Evolutionary conservation across 2,797 vertebrate species (phyloP), one percentile per base, ranked within the genome.

Genomic region (Remorina albescens): DNA sequence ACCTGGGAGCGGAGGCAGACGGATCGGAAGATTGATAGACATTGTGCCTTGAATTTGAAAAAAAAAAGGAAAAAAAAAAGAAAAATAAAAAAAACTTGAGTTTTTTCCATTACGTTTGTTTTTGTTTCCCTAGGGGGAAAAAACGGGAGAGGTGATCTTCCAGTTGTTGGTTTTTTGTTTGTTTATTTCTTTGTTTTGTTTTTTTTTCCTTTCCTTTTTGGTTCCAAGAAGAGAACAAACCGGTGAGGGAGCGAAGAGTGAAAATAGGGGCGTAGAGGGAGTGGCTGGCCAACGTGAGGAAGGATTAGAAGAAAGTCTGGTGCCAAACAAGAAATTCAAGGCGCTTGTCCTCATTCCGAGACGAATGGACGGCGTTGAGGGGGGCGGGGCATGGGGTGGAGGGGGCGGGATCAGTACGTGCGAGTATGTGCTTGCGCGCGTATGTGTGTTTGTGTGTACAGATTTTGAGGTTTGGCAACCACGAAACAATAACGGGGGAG

Each of bases 11-110:
- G 80, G 76, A 89, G 77, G 83, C 76, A 74, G 88, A 86, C 78
- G 75, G 82, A 88, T 89, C 83, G 82, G 89, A 76, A 81, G 83
- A 91, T 84, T 81, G 88, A 94, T 86, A 91, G 94, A 95, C 93
- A 94, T 95, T 95, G 95, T 95, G 95, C 95, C 95, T 95, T 95
- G 94, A 95, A 95, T 95, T 95, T 92, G 83, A 92, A 91, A 85
- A 88, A 86, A 78, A 84, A 56, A 67, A 69, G 71, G 61, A 63
- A 51, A 51, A 30, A 6, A 30, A 82, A 72, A 15, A 82, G 66
- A 37, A 64, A 75, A 71, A n/a, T n/a, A n/a, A 80, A 87, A 89
- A 86, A 91, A 89, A 92, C 72, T 80, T 87, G 69, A 87, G 64
- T 68, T 89, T 91, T n/a, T 88, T 89, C 59, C 81, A 86, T 90